Evolutionary conservation across 2,113 vertebrate genomes (phyloP), one percentile per base, ranked within the genome.

Genomic region (Chaenogobius annularis): DNA sequence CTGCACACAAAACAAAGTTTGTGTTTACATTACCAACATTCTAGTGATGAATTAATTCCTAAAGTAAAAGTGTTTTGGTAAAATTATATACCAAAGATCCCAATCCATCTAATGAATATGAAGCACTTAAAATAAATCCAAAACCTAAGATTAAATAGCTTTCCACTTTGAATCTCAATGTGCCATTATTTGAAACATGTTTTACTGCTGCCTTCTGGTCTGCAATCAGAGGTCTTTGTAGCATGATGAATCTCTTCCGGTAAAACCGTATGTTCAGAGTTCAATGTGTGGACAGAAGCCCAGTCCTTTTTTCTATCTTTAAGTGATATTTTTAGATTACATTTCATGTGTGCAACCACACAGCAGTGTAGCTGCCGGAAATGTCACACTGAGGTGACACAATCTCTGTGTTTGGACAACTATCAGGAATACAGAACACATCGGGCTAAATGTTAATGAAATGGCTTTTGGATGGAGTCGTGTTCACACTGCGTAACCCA

Each of bases 361-460:
- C 61, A 66, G 54, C 20, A 68, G 68, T 72, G 55, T 56, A 59
- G 43, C 56, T 67, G 50, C 61, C 71, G 72, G 35, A 70, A 67
- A 58, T 64, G 72, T 69, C 74, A 72, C 43, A 43, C 48, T 70
- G 65, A 75, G 35, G 35, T 63, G 47, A n/a, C n/a, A 44, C 56
- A 37, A 54, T 79, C 77, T 79, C 77, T 80, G 66, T 72, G 55
- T 65, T 73, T 67, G 72, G 72, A 66, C 66, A 72, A 54, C 44
- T 50, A 46, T 47, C 69, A 56, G 62, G 52, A 66, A 68, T 43
- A 0, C 59, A 26, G 9, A 61, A 59, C 71, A 71, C 23, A 69
- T 10, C 11, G 19, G 46, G 63, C 46, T 11, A 44, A 70, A 64
- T 65, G 10, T 50, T 40, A 40, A 52, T 23, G 58, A 59, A 74